A percentile compares a stretch with the other conserved stretches of the same genome.
Evolutionary conservation across 2,888 invertebrate genomes (phyloP).

Genomic region (Masnerella sp.): DNA sequence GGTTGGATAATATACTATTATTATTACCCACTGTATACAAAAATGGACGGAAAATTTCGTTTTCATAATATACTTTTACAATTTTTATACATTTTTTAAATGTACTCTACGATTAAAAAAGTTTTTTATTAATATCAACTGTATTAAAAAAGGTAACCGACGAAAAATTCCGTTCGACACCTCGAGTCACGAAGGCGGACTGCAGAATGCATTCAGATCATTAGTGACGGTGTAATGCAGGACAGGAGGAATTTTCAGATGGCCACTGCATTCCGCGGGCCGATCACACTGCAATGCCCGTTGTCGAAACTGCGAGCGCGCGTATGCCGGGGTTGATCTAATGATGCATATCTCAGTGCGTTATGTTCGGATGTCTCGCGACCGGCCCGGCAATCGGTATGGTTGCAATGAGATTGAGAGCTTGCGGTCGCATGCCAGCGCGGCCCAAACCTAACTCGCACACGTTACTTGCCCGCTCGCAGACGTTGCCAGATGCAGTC

Average conservation of each 20-base stretch:
- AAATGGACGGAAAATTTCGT: too few relatives aligned
- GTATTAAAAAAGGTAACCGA: neutral
- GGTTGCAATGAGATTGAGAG: slow-evolving; percentile 75
- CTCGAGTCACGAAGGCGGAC: neutral
- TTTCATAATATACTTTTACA: too few relatives aligned
- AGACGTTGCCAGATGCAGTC: slow-evolving; percentile 65
- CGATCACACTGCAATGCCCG: slow-evolving; percentile 38
- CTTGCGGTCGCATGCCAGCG: slow-evolving; percentile 74
- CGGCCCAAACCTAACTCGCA: slow-evolving; percentile 70
- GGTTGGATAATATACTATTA: too few relatives aligned
- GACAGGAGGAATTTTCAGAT: slow-evolving; percentile 55
- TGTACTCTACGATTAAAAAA: too few relatives aligned
- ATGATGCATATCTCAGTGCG: slow-evolving; percentile 76
- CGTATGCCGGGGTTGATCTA: slow-evolving; percentile 65
- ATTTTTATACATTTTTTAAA: too few relatives aligned
- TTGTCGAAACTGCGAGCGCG: slow-evolving; percentile 43
- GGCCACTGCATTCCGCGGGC: slow-evolving; percentile 44
- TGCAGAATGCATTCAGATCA: slow-evolving; percentile 49
- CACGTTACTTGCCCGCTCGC: slow-evolving; percentile 68
- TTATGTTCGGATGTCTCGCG: slow-evolving; percentile 75
- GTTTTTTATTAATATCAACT: neutral
- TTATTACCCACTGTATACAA: too few relatives aligned
- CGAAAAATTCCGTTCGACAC: slow-evolving; percentile 22
- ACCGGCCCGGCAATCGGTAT: slow-evolving; percentile 63
- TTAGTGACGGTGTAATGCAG: slow-evolving; percentile 40